phyloP scores from a whole-genome alignment of 2,888 invertebrate genomes.

The Trissonchulus sp. region DNA sequence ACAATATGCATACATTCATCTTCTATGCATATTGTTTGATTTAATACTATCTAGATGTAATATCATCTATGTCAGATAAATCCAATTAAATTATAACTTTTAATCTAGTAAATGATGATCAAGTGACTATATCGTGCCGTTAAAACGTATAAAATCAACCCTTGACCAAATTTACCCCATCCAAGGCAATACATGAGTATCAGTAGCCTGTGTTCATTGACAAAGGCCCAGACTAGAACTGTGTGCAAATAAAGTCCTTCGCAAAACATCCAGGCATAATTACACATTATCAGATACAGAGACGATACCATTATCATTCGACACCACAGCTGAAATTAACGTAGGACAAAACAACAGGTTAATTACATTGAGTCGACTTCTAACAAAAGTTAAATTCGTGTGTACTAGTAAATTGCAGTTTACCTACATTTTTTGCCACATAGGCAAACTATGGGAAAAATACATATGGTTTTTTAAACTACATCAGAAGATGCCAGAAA shows the following conservation, averaged over 20 bases:
- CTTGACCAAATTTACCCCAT: slow-evolving; percentile 59
- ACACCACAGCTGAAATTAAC: slow-evolving; percentile 64
- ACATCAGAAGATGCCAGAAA: too few relatives aligned
- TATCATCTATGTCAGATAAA: too few relatives aligned
- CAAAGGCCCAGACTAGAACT: slow-evolving; percentile 80
- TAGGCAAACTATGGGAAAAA: too few relatives aligned
- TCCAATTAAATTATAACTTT: too few relatives aligned
- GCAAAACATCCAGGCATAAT: slow-evolving; percentile 94
- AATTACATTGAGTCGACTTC: neutral
- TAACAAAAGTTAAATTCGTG: neutral
- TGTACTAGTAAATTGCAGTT: slow-evolving; percentile 11
- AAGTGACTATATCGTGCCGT: neutral
- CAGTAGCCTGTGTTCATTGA: slow-evolving; percentile 75
- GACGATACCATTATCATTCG: slow-evolving; percentile 71
- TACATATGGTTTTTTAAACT: too few relatives aligned
- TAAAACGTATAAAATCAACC: neutral
- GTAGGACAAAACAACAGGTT: too few relatives aligned
- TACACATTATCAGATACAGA: slow-evolving; percentile 80
- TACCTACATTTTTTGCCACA: too few relatives aligned
- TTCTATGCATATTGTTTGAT: too few relatives aligned
- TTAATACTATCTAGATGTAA: too few relatives aligned
- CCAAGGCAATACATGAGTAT: slow-evolving; percentile 74
- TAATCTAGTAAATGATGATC: neutral
- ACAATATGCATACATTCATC: too few relatives aligned
- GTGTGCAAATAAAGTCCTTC: slow-evolving; percentile 90